Conservation (phyloP, 2,888 invertebrate species). For the Scaptomyza parva region DNA sequence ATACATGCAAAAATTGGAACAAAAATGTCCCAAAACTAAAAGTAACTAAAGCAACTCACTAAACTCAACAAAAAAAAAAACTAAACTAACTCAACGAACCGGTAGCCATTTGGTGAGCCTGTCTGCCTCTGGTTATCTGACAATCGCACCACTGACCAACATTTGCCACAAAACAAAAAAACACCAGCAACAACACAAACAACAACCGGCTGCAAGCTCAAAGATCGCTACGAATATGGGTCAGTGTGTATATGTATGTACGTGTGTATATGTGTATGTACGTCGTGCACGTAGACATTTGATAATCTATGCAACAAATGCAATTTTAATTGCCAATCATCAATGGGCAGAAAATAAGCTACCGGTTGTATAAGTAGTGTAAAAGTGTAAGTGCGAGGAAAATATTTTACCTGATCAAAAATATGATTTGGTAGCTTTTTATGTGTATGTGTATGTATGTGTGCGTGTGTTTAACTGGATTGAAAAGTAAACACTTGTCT, state of each 20-base stretch:
- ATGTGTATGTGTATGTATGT: background rate
- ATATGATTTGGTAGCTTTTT: background rate
- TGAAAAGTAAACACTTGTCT: background rate
- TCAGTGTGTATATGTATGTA: constrained; percentile 30
- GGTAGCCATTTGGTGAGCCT: constrained; percentile 48
- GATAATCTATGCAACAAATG: constrained; percentile 62
- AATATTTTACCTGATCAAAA: background rate
- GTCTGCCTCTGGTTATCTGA: constrained; percentile 43
- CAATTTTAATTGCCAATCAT: constrained; percentile 76
- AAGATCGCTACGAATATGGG: constrained; percentile 60
- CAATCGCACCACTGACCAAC: constrained; percentile 72
- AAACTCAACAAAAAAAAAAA: constrained; percentile 7
- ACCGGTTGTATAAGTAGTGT: constrained; percentile 44
- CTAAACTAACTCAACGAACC: constrained; percentile 32
- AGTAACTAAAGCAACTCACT: constrained; percentile 11
- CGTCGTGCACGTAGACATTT: constrained; percentile 57
- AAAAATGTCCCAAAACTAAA: constrained; percentile 21
- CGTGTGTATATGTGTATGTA: no score
- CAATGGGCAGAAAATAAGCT: constrained; percentile 22
- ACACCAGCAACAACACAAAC: constrained; percentile 9
- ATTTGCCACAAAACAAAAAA: constrained; percentile 43
- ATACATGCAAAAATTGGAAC: constrained; percentile 33
- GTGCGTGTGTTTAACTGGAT: background rate
- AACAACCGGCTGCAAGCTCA: constrained; percentile 35
- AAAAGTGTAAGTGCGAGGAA: constrained; percentile 6